Base-by-base conservation (phyloP, 1,140 invertebrate genomes). In the Aphis gossypii region DNA sequence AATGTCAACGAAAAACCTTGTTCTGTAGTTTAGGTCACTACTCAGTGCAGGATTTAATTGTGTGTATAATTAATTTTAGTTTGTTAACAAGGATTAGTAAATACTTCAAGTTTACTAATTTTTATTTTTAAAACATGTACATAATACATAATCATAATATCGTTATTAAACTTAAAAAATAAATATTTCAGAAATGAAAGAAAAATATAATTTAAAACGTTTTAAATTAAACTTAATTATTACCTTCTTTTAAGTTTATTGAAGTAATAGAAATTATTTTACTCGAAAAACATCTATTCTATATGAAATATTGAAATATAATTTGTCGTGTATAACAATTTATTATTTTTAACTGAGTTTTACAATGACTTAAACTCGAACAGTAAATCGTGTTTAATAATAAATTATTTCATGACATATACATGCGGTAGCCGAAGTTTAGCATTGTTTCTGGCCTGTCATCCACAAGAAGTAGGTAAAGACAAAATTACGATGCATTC, bases 401-500 rank as follows among this genome's bases (percentile, higher is more conserved):
- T 87, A 87, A 87, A 51, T 48, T 18, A 48, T 51, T 87, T 87
- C 48, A 51, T n/a, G 48, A 21, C 86, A 46, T 46, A 2, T 87
- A 48, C 86, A 46, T 46, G 41, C 41, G 9, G 84, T 46, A 30
- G 14, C 14, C 48, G 48, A 87, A 44, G 84, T 87, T 48, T 30
- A 48, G 30, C 30, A 87, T 87, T 87, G 86, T 87, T 87, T 46
- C 30, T 87, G 44, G 44, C 30, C 46, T 51, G 44, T 87, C 86
- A 48, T 87, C 30, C 30, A 46, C 46, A 87, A 51, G 11, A 48
- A 87, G 44, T 41, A 41, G 38, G 38, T 87, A 48, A 87, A 87
- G 86, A 48, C 86, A 51, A 48, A 87, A 87, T 87, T 87, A 87
- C 44, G 6, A 51, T 48, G 46, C 44, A 87, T 87, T 87, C 46